Evolutionary conservation across 2,888 invertebrate species (phyloP).

Genomic region (Agrochola macilenta): DNA sequence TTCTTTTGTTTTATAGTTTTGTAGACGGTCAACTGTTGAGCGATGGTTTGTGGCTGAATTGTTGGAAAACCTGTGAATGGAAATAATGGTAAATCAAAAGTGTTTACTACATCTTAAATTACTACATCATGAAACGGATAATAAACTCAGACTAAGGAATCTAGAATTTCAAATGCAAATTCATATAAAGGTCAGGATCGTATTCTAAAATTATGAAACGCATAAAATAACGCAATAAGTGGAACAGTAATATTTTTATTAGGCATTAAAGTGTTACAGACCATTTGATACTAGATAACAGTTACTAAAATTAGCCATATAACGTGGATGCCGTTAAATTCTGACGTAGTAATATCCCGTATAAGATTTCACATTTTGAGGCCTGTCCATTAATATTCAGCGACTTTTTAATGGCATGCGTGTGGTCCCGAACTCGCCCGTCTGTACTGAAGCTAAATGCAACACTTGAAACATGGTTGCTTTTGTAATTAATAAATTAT

Average conservation of each 20-base stretch:
- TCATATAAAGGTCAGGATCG: slow-evolving; percentile 20
- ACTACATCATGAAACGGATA: neutral
- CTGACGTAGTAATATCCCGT: slow-evolving; percentile 29
- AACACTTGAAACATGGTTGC: slow-evolving; percentile 27
- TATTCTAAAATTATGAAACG: slow-evolving; percentile 24
- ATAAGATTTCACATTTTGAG: slow-evolving; percentile 31
- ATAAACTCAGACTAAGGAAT: neutral
- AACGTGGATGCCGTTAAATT: slow-evolving; percentile 38
- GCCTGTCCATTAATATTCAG: slow-evolving; percentile 54
- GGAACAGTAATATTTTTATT: slow-evolving; percentile 37
- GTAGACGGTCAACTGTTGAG: slow-evolving; percentile 47
- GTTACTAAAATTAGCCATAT: slow-evolving; percentile 44
- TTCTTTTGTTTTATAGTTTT: slow-evolving; percentile 41
- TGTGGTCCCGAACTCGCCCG: slow-evolving; percentile 29
- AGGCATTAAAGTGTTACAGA: slow-evolving; percentile 31
- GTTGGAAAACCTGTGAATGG: neutral
- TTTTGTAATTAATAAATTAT: slow-evolving; percentile 61
- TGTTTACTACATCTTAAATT: neutral
- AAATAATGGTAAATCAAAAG: neutral
- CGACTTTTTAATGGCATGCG: slow-evolving; percentile 42
- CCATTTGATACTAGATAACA: slow-evolving; percentile 40
- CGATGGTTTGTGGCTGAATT: slow-evolving; percentile 16
- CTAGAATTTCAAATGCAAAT: slow-evolving; percentile 18
- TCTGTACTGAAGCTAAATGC: slow-evolving; percentile 16
- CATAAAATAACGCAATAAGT: slow-evolving; percentile 26